phyloP scores from a whole-genome alignment of 1,140 invertebrate genomes.

The Drosophila nebulosa region DNA sequence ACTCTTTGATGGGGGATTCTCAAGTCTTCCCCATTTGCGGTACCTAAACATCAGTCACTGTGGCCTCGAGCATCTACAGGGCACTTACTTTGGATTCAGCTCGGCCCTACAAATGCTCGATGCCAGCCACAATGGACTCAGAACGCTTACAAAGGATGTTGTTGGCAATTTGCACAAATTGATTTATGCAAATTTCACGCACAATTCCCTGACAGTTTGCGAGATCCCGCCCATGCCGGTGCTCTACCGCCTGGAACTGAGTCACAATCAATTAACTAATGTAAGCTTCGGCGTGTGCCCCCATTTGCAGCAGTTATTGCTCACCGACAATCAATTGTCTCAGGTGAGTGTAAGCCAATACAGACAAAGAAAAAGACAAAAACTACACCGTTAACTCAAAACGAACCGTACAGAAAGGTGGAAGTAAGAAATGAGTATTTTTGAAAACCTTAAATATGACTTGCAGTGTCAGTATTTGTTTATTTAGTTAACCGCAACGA shows the following conservation, averaged over 20 bases:
- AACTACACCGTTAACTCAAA: not conserved
- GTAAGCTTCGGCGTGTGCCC: conserved; percentile 46
- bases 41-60: conserved; percentile 59
- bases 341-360: conserved; percentile 47
- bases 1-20: conserved; percentile 46
- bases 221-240: conserved; percentile 47
- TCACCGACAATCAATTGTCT: conserved; percentile 55
- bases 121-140: conserved; percentile 62
- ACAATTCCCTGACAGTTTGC: conserved; percentile 46
- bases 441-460: not conserved
- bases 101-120: conserved; percentile 60
- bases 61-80: conserved; percentile 27
- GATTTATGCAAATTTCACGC: conserved; percentile 67
- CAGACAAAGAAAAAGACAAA: not conserved
- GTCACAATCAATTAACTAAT: conserved; percentile 56
- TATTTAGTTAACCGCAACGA: not conserved
- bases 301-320: conserved; percentile 40
- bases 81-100: conserved; percentile 37
- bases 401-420: too few species aligned
- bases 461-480: not conserved
- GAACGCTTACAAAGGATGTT: conserved; percentile 35
- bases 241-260: conserved; percentile 55
- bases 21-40: conserved; percentile 35
- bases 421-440: not conserved
- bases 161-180: conserved; percentile 47